Percentiles rank a stretch among this genome's conserved stretches.
Conservation (phyloP, 2,888 invertebrate species). For the Oxycera nigricornis region DNA sequence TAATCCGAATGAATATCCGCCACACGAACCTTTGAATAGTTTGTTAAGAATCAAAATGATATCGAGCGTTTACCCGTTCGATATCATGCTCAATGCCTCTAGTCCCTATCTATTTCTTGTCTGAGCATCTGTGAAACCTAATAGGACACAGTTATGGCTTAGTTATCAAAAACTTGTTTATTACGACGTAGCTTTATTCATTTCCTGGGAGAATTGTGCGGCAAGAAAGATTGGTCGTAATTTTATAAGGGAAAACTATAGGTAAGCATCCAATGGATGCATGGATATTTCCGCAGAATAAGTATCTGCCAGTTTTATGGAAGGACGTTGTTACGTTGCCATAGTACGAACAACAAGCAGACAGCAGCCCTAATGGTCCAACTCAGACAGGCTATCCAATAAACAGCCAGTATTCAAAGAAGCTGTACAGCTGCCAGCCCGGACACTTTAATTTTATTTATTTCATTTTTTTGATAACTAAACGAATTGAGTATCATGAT, state of each 20-base stretch:
- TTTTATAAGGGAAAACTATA: conserved; percentile 11
- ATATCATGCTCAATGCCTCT: background rate
- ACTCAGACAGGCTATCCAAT: background rate
- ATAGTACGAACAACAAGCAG: background rate
- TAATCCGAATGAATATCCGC: too few species aligned
- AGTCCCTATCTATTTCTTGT: background rate
- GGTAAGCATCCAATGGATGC: background rate
- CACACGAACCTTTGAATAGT: too few species aligned
- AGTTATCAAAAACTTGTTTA: conserved; percentile 26
- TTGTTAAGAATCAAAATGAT: too few species aligned
- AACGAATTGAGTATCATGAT: conserved; percentile 7
- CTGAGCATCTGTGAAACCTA: background rate
- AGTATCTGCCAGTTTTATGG: background rate
- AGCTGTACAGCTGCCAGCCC: background rate
- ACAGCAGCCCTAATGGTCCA: background rate
- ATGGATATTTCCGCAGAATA: background rate
- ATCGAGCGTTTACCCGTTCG: too few species aligned
- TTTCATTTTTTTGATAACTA: conserved; percentile 1
- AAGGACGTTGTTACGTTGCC: background rate
- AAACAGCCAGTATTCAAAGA: background rate
- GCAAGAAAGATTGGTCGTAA: background rate
- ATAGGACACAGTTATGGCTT: conserved; percentile 17
- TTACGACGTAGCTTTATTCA: conserved; percentile 1
- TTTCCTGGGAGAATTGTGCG: conserved; percentile 15
- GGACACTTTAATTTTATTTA: too few species aligned